Conservation (phyloP, 2,888 invertebrate species). For the Caenorhabditis sp. region DNA sequence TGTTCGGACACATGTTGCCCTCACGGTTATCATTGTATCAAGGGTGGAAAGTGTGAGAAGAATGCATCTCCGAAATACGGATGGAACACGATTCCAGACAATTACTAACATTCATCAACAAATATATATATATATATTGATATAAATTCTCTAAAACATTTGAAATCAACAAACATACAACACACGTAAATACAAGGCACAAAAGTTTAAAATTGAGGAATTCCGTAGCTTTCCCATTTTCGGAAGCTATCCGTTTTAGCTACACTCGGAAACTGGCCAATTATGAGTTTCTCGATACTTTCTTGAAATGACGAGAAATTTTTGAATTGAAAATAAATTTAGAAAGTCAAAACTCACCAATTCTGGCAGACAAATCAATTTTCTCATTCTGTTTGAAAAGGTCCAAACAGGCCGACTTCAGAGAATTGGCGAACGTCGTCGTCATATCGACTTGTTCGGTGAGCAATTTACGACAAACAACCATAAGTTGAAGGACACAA, state of each 20-base stretch:
- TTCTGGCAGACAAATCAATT: not conserved
- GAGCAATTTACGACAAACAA: not conserved
- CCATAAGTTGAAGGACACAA: not conserved
- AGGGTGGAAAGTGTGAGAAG: conserved; percentile 45
- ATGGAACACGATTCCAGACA: not conserved
- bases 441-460: not conserved
- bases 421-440: not conserved
- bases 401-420: not conserved
- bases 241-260: not conserved
- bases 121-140: not conserved
- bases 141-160: not conserved
- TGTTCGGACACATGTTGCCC: conserved; percentile 49
- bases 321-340: not conserved
- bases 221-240: not conserved
- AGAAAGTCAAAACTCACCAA: not conserved
- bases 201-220: not conserved
- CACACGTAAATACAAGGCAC: not conserved
- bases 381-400: not conserved
- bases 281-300: not conserved
- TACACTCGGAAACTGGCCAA: not conserved
- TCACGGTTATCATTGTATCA: conserved; percentile 42
- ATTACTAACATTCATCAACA: not conserved
- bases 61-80: conserved; percentile 12
- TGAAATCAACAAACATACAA: not conserved
- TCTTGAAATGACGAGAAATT: not conserved